Conservation (phyloP, 1,140 invertebrate genomes). For the Drosophila ironensis region DNA sequence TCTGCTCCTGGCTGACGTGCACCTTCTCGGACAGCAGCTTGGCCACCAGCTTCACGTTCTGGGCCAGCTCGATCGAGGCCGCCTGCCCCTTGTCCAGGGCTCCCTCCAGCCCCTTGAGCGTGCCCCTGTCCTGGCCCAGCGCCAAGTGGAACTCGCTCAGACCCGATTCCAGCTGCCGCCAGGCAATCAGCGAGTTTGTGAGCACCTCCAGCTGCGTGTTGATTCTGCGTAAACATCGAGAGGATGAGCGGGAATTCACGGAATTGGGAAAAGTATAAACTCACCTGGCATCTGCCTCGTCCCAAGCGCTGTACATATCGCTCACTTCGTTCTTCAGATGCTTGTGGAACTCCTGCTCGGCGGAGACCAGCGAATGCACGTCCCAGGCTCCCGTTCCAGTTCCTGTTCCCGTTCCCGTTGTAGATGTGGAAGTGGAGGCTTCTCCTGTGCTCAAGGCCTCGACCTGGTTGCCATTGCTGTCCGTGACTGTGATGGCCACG, state of each 20-base stretch:
- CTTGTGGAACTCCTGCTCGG: constrained; percentile 82
- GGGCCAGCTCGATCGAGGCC: constrained; percentile 84
- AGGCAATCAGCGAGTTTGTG: constrained; percentile 83
- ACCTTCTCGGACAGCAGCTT: constrained; percentile 87
- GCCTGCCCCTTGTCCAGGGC: constrained; percentile 85
- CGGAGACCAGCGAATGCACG: constrained; percentile 61
- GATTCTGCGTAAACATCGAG: constrained; percentile 56
- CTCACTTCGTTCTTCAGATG: constrained; percentile 88
- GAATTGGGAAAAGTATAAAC: constrained; percentile 17
- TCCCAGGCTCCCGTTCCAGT: constrained; percentile 81
- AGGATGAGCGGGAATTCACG: no score
- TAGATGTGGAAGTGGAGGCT: constrained; percentile 10
- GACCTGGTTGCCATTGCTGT: constrained; percentile 72
- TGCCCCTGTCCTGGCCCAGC: constrained; percentile 85
- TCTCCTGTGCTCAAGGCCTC: constrained; percentile 40
- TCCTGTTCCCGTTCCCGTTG: no score
- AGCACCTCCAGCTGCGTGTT: constrained; percentile 74
- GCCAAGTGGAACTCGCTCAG: constrained; percentile 86
- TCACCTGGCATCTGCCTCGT: constrained; percentile 89
- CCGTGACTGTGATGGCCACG: constrained; percentile 62
- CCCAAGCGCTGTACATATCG: constrained; percentile 89
- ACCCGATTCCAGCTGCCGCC: constrained; percentile 86
- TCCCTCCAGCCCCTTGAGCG: constrained; percentile 85
- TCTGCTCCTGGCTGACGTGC: constrained; percentile 82
- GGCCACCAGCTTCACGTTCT: constrained; percentile 86